These are phyloP conservation scores for Anodontia alba DNA, from an alignment of 2,888 invertebrate species.

Conservation along the genomic window DNA sequence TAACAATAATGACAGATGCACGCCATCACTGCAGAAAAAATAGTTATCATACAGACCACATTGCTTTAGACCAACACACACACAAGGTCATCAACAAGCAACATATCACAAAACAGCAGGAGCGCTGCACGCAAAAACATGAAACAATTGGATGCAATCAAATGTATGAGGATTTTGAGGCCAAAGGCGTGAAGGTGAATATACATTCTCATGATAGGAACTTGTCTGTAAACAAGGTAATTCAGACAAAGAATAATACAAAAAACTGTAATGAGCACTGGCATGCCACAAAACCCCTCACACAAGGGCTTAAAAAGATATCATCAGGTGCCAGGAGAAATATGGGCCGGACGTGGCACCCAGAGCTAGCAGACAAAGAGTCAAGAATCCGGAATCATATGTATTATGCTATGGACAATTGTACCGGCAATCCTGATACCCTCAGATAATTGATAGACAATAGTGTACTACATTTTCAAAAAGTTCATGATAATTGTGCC, in stretches of 20 bases:
- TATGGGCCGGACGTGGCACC: not conserved
- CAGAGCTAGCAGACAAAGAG: not conserved
- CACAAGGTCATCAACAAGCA: not conserved
- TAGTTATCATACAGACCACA: slow-evolving; percentile 3
- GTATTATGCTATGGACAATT: not conserved
- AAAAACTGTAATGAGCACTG: too few species aligned
- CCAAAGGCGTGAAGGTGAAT: not conserved
- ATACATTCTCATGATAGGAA: not conserved
- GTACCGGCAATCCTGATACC: not conserved
- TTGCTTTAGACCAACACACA: not conserved
- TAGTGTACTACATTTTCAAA: not conserved
- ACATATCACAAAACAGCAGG: too few species aligned
- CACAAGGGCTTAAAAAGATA: too few species aligned
- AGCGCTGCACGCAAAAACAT: not conserved
- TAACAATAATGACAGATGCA: slow-evolving; percentile 29
- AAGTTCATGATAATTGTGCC: not conserved
- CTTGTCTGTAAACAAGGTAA: not conserved
- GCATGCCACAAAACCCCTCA: too few species aligned
- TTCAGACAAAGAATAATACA: not conserved
- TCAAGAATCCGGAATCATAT: not conserved
- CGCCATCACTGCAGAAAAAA: slow-evolving; percentile 24
- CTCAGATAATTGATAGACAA: not conserved
- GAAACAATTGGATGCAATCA: not conserved
- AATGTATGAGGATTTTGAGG: not conserved
- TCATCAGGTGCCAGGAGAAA: not conserved